These are phyloP conservation scores for Calosoma granatense DNA, from an alignment of 1,140 invertebrate species.

Conservation along the genomic window DNA sequence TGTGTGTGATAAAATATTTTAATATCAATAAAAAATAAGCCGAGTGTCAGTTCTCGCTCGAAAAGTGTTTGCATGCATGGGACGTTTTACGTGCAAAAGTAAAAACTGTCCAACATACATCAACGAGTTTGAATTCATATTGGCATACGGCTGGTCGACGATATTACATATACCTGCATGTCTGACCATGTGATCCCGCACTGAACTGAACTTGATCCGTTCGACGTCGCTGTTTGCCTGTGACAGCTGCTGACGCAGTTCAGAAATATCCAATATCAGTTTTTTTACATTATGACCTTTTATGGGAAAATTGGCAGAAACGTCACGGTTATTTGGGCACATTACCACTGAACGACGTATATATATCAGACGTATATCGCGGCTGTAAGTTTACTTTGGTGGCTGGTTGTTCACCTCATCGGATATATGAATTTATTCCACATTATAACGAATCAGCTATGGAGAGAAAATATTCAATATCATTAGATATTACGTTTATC, in stretches of 20 bases:
- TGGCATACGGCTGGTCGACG: background rate
- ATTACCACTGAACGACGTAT: background rate
- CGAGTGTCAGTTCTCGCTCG: background rate
- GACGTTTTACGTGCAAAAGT: background rate
- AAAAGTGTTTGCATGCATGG: background rate
- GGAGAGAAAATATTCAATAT: no score
- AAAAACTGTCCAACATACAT: slow-evolving; percentile 3
- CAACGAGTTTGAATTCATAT: background rate
- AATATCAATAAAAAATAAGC: background rate
- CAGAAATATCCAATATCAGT: slow-evolving; percentile 1
- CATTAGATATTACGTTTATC: no score
- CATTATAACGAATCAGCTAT: no score
- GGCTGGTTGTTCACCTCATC: no score
- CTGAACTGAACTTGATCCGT: no score
- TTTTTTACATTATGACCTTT: slow-evolving; percentile 8
- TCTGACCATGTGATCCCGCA: background rate
- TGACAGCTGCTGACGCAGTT: slow-evolving; percentile 6
- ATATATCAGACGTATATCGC: no score
- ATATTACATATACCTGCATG: background rate
- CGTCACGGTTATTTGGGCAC: background rate
- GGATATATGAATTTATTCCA: no score
- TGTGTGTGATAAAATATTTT: slow-evolving; percentile 8
- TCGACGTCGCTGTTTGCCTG: no score
- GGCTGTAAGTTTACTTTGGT: no score
- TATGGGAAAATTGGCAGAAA: slow-evolving; percentile 4